Evolutionary conservation across 1,140 invertebrate species (phyloP), one percentile per base, ranked within the genome.

Genomic region (Archivesica marissinica): DNA sequence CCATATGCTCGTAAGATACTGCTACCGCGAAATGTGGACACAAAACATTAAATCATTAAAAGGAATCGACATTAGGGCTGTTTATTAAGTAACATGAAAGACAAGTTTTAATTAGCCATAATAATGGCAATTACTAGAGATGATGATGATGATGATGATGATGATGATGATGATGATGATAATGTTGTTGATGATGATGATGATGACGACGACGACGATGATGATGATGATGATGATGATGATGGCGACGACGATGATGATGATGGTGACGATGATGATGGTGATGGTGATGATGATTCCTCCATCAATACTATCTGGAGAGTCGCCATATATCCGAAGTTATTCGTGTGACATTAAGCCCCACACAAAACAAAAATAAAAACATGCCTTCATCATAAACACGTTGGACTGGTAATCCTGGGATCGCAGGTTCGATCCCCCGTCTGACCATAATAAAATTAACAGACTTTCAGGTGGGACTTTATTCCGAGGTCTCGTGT

Each of bases 221-320:
- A n/a, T n/a, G n/a, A n/a, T n/a, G n/a, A n/a, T n/a, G n/a, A n/a
- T 74, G 75, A 72, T 66, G 50, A 38, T 78, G 75, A 74, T 74
- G 68, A 74, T 74, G 68, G 41, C 41, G 68, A 2, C 41, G 68
- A 74, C 41, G 39, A 0, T 74, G 68, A 74, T 74, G 68, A 74
- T 2, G 68, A 74, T 74, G 68, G 41, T 74, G 68, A 74, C 41
- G 68, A 74, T 74, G 68, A 74, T 74, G 68, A 74, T 74, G 68
- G 41, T 74, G 68, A 74, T 74, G 68, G 41, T 74, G 68, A 74
- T 74, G 68, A 74, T 74, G n/a, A n/a, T n/a, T n/a, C n/a, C n/a
- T n/a, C n/a, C n/a, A n/a, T n/a, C n/a, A n/a, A n/a, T n/a, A n/a
- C n/a, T n/a, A n/a, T n/a, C n/a, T n/a, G n/a, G n/a, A n/a, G n/a